Percentiles rank a stretch among this genome's conserved stretches.
These are phyloP conservation scores for Hippoglossus stenolepis DNA, from an alignment of 2,113 vertebrate species.

Conservation along the genomic window DNA sequence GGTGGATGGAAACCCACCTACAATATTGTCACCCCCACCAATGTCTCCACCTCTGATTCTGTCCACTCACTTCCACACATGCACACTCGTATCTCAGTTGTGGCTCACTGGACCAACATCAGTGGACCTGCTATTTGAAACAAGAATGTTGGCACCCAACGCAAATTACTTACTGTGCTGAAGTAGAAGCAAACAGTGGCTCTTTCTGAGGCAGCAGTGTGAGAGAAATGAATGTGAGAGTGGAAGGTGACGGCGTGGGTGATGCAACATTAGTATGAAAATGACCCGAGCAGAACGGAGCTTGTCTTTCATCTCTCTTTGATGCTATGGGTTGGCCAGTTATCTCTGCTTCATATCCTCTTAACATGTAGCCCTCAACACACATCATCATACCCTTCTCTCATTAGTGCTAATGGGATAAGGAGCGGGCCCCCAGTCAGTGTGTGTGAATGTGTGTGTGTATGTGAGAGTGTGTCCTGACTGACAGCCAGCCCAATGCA, in stretches of 20 bases:
- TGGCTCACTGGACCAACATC: slow-evolving; percentile 54
- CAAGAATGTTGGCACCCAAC: slow-evolving; percentile 64
- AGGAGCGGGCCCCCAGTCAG: slow-evolving; percentile 58
- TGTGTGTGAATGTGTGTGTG: not conserved
- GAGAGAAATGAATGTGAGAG: slow-evolving; percentile 20
- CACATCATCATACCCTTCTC: slow-evolving; percentile 71
- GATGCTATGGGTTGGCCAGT: slow-evolving; percentile 17
- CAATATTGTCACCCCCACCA: no score
- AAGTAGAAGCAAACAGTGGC: slow-evolving; percentile 40
- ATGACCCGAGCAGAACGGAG: slow-evolving; percentile 11
- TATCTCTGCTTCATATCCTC: slow-evolving; percentile 46
- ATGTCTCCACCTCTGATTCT: not conserved
- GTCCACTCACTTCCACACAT: not conserved
- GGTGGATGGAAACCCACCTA: not conserved
- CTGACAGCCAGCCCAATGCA: slow-evolving; percentile 87
- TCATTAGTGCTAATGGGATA: slow-evolving; percentile 84
- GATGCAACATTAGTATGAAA: slow-evolving; percentile 16
- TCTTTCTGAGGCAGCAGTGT: not conserved
- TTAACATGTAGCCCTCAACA: slow-evolving; percentile 60
- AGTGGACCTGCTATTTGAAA: slow-evolving; percentile 55
- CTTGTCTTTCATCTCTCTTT: slow-evolving; percentile 49
- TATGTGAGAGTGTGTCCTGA: slow-evolving; percentile 69
- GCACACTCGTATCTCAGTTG: slow-evolving; percentile 17
- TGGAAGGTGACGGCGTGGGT: slow-evolving; percentile 27
- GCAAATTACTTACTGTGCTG: slow-evolving; percentile 54